These are phyloP conservation scores for Xenopus borealis DNA, from an alignment of 2,113 vertebrate species.

Conservation along the genomic window DNA sequence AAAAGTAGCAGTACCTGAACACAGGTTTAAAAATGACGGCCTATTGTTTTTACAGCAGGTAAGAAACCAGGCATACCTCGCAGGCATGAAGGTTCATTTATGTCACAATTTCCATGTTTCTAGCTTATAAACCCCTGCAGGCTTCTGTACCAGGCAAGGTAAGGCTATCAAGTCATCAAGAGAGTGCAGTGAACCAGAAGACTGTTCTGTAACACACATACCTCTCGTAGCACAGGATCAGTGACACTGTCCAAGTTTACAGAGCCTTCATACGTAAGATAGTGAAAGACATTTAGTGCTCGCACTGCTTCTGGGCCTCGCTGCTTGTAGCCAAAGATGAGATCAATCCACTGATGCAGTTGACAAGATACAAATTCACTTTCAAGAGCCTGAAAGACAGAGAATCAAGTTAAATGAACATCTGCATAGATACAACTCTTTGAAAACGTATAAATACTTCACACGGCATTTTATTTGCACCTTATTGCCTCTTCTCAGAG, in stretches of 20 bases:
- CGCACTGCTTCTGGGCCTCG: slow-evolving; percentile 92
- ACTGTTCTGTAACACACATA: slow-evolving; percentile 60
- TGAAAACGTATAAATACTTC: background rate
- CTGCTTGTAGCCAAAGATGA: slow-evolving; percentile 98
- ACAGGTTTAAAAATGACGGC: too few species aligned
- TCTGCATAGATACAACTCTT: background rate
- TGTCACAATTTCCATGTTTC: background rate
- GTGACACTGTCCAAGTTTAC: slow-evolving; percentile 88
- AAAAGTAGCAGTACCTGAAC: too few species aligned
- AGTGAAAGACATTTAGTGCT: slow-evolving; percentile 95
- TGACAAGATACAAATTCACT: slow-evolving; percentile 99
- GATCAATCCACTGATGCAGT: slow-evolving; percentile 98
- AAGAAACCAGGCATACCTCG: background rate
- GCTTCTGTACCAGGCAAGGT: background rate
- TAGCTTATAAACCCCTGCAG: background rate
- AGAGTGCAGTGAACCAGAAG: background rate
- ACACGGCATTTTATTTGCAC: background rate
- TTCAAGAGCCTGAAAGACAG: slow-evolving; percentile 85
- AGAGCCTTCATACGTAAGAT: slow-evolving; percentile 92
- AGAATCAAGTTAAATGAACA: slow-evolving; percentile 33
- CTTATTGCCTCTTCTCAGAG: background rate
- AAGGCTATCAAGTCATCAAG: slow-evolving; percentile 1
- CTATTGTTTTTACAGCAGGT: background rate
- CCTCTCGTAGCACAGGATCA: slow-evolving; percentile 87
- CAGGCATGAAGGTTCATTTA: background rate